Base-by-base conservation (phyloP, 2,113 vertebrate species). In the Zapornia atra region DNA sequence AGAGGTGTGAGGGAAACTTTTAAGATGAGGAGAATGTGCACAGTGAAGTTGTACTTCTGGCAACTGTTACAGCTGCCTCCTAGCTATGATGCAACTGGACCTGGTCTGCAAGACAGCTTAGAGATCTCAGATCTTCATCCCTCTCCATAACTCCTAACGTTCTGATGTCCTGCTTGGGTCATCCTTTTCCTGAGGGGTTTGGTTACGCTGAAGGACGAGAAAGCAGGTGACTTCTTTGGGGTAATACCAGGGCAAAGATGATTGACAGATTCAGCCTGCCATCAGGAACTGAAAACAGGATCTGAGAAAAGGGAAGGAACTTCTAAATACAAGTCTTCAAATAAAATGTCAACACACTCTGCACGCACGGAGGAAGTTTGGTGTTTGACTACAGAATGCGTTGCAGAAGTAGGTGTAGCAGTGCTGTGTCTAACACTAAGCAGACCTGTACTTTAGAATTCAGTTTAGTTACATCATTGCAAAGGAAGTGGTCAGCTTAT, bases 231-330 rank as follows among this genome's bases (percentile, higher is more conserved):
- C 66, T 84, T 85, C 40, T 76, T 81, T 64, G 65, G 71, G 73
- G 65, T 82, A 48, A 15, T 25, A 44, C 13, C 40, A 76, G 53
- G 63, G 77, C 57, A 75, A 42, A 22, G 54, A 69, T 92, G 86
- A 79, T 71, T 88, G 40, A 69, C 57, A 33, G 81, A 65, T 64
- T 50, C 61, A 44, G 61, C n/a, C 15, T 10, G 5, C 50, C 56
- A 6, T 51, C 36, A 40, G 94, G 96, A 97, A 97, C 77, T 94
- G 92, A 84, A 91, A 97, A 91, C 63, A 85, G 91, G 96, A 96
- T 92, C 65, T 95, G 91, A 91, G 59, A 96, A 94, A 46, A 70
- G 57, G 77, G 91, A 95, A 96, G 91, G 57, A 87, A 76, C 69
- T 25, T 54, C 81, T 76, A 87, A 91, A 75, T 34, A 77, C 80